phyloP scores from a whole-genome alignment of 2,113 vertebrate genomes.

The Odocoileus virginianus region DNA sequence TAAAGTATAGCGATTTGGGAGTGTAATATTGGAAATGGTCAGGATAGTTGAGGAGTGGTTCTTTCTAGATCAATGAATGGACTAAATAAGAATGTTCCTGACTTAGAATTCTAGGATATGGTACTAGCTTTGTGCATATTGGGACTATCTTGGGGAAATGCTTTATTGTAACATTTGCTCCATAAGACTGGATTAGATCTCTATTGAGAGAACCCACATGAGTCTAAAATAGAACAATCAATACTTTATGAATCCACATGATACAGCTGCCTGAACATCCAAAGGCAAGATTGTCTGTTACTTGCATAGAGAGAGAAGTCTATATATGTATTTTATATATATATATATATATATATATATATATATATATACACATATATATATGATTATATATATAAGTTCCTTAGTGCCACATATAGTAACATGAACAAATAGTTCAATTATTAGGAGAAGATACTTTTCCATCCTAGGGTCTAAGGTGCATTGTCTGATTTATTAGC shows the following conservation, averaged over 20 bases:
- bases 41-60: neutral
- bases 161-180: constrained; percentile 6
- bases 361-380: neutral
- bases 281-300: neutral
- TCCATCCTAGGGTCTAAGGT: neutral
- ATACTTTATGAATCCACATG: neutral
- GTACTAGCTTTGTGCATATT: neutral
- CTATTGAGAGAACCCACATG: neutral
- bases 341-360: neutral
- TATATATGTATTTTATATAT: neutral
- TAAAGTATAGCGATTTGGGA: constrained; percentile 12
- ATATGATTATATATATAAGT: neutral
- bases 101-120: neutral
- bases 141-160: neutral
- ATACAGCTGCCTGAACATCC: neutral
- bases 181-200: neutral
- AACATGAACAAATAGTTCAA: neutral
- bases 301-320: neutral
- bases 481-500: neutral
- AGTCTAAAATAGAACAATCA: neutral
- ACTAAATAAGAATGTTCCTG: neutral
- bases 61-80: neutral
- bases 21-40: neutral
- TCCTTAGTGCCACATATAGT: neutral
- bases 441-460: constrained; percentile 20